Evolutionary conservation across 2,888 invertebrate genomes (phyloP), one percentile per base, ranked within the genome.

Genomic region (Eilema caniola): DNA sequence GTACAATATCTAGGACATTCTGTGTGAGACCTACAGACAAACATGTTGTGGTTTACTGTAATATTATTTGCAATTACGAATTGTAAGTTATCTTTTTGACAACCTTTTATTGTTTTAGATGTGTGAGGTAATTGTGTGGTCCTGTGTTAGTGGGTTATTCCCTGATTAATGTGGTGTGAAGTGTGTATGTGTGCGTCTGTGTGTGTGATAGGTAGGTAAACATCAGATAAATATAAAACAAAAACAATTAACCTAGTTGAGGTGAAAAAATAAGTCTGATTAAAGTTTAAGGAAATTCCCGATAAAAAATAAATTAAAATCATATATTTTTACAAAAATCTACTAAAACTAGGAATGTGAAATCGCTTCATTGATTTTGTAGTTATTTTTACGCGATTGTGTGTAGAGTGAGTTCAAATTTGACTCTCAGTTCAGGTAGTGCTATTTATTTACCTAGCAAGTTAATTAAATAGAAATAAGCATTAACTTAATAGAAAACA

Each of bases 21-120:
- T 4, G 72, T 71, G 56, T 25, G 56, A 67, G 70, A 71, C 77
- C 67, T 41, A 74, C 77, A 33, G n/a, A 73, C 79, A 81, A 77
- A 81, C 72, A 88, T 88, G 88, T 83, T 84, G 85, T 79, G 77
- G 76, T 66, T 75, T 66, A 63, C 67, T 72, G 20, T 80, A 60
- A n/a, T 85, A 28, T 60, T 82, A 37, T 66, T 83, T 11, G 75
- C 77, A 23, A 57, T 74, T 3, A 24, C 77, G 47, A 81, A 65
- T 72, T 80, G 88, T 88, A 81, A 88, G 88, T 85, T 37, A 41
- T 57, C 67, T 14, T 63, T 61, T 14, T 59, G 5, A 7, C 37
- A 7, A 33, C 12, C 14, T 59, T 25, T 12, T 59, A 7, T 59
- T 53, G 20, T n/a, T 47, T 47, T 47, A 20, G n/a, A n/a, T 53